Percentiles rank a stretch among this genome's conserved stretches.
Conservation (phyloP, 53 echinoderm and acorn worm genomes). For the Astropecten irregularis region DNA sequence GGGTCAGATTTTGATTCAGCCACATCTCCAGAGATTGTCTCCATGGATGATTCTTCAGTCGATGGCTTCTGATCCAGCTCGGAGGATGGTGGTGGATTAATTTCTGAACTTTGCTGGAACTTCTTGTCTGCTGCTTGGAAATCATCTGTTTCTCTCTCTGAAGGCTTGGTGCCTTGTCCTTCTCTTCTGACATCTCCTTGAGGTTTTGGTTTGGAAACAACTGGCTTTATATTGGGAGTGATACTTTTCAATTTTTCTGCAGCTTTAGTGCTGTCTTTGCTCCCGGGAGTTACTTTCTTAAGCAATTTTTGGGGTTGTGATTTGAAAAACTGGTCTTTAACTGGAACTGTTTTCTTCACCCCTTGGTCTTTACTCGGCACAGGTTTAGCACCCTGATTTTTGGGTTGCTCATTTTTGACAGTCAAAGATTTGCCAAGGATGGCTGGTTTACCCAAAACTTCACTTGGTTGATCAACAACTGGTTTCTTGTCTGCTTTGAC, state of each 20-base stretch:
- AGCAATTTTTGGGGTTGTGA: neutral
- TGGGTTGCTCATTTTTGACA: neutral
- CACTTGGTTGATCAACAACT: neutral
- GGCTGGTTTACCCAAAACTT: neutral
- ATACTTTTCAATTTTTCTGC: neutral
- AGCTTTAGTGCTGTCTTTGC: neutral
- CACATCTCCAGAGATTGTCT: neutral
- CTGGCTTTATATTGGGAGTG: neutral
- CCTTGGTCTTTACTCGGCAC: conserved; percentile 19
- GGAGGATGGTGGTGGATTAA: neutral
- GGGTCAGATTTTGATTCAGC: too few relatives aligned
- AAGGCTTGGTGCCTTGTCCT: too few relatives aligned
- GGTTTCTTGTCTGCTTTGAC: conserved; percentile 32
- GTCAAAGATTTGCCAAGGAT: neutral
- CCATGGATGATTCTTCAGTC: neutral
- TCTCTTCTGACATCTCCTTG: neutral
- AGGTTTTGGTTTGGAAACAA: neutral
- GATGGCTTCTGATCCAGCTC: neutral
- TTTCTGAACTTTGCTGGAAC: neutral
- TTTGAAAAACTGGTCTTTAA: conserved; percentile 1
- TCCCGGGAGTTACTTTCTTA: conserved; percentile 10
- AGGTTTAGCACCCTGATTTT: neutral
- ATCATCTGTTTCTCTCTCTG: too few relatives aligned
- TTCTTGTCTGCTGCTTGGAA: conserved; percentile 1
- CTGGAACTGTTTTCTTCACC: neutral